A percentile compares a stretch with the other conserved stretches of the same genome.
These are phyloP conservation scores for Picus viridis DNA, from an alignment of 2,797 vertebrate species.

Conservation along the genomic window DNA sequence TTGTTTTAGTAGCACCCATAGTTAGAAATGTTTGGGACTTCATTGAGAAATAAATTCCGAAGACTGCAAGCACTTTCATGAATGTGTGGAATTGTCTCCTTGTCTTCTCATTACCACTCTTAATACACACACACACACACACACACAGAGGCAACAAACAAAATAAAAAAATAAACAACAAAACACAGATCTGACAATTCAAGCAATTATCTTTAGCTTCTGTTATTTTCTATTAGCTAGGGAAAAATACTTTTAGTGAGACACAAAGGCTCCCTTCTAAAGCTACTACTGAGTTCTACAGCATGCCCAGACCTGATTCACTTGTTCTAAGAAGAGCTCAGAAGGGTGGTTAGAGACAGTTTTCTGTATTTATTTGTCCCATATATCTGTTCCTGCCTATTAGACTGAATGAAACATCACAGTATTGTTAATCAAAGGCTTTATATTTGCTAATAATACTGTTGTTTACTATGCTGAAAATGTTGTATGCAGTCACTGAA, in stretches of 20 bases:
- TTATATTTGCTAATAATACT: constrained; percentile 73
- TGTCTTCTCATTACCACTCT: constrained; percentile 34
- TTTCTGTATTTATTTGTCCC: constrained; percentile 74
- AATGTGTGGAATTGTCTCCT: constrained; percentile 52
- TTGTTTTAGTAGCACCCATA: background rate
- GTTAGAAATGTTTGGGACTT: constrained; percentile 28
- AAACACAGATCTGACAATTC: constrained; percentile 22
- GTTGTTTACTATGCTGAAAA: constrained; percentile 74
- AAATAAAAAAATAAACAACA: background rate
- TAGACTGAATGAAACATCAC: constrained; percentile 72
- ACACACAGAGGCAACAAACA: fast-evolving
- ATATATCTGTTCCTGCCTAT: constrained; percentile 74
- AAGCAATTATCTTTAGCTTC: constrained; percentile 53
- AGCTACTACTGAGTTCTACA: constrained; percentile 55
- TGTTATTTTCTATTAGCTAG: constrained; percentile 74
- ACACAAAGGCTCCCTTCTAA: constrained; percentile 70
- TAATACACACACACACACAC: background rate
- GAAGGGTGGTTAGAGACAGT: constrained; percentile 72
- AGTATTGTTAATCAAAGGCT: constrained; percentile 63
- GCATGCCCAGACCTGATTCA: constrained; percentile 2
- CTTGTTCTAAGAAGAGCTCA: constrained; percentile 55
- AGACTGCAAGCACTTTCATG: constrained; percentile 43
- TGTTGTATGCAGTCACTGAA: background rate
- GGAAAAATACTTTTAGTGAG: constrained; percentile 48
- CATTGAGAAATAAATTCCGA: constrained; percentile 25